Conservation (phyloP, 2,888 invertebrate genomes). For the Oxystoma pomonae region DNA sequence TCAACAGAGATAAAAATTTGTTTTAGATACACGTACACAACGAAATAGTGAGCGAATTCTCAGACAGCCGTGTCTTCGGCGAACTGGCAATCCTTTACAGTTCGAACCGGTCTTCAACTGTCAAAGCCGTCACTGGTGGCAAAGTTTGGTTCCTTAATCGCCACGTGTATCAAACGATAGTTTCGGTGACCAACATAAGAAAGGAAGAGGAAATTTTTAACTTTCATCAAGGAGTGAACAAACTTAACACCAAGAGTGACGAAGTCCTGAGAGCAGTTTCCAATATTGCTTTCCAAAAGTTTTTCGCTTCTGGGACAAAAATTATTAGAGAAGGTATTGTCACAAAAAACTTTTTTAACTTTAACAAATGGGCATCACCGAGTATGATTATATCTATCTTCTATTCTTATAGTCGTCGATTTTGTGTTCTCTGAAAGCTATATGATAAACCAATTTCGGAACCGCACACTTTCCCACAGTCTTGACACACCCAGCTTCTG, state of each 20-base stretch:
- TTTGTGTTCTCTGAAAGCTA: too few species aligned
- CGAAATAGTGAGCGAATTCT: constrained; percentile 65
- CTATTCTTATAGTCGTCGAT: too few species aligned
- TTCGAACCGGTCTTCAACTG: constrained; percentile 83
- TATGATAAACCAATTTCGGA: too few species aligned
- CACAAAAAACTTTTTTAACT: too few species aligned
- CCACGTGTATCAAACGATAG: constrained; percentile 80
- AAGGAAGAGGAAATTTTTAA: constrained; percentile 80
- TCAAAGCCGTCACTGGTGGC: constrained; percentile 75
- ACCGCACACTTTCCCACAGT: too few species aligned
- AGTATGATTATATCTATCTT: too few species aligned
- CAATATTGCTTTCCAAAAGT: constrained; percentile 83
- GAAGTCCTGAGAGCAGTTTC: constrained; percentile 76
- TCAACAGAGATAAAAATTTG: too few species aligned
- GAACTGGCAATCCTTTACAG: constrained; percentile 93
- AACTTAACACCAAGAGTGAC: constrained; percentile 66
- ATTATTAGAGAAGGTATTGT: constrained; percentile 81
- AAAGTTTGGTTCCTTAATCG: constrained; percentile 85
- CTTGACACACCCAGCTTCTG: too few species aligned
- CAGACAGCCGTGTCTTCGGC: constrained; percentile 71
- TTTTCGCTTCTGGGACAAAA: constrained; percentile 71
- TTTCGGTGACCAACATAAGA: constrained; percentile 80
- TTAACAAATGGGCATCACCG: too few species aligned
- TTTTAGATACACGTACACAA: constrained; percentile 61
- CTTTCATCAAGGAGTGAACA: constrained; percentile 77